These are phyloP conservation scores for Limnephilus rhombicus DNA, from an alignment of 2,888 invertebrate species.

Conservation along the genomic window DNA sequence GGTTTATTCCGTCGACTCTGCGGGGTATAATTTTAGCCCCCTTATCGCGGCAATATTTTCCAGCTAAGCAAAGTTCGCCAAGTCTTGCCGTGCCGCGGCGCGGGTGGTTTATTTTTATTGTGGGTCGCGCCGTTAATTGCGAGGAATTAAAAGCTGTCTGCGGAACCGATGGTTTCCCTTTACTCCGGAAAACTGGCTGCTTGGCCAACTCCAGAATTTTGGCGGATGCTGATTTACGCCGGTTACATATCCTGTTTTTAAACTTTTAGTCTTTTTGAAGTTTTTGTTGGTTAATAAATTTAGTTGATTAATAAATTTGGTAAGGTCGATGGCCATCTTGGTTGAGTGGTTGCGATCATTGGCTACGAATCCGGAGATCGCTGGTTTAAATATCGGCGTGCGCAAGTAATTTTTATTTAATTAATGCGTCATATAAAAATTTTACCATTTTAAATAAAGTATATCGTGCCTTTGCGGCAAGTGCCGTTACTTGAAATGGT, in stretches of 20 bases:
- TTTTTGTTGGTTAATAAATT: neutral
- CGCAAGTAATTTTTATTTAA: too few relatives aligned
- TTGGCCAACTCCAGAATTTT: neutral
- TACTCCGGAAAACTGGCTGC: neutral
- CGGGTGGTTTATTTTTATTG: slow-evolving; percentile 30
- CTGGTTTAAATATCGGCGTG: too few relatives aligned
- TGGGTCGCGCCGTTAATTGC: slow-evolving; percentile 25
- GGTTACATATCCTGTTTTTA: neutral
- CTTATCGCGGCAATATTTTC: slow-evolving; percentile 6
- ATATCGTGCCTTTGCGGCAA: too few relatives aligned
- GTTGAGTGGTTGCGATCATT: neutral
- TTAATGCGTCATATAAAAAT: too few relatives aligned
- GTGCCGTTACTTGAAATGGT: too few relatives aligned
- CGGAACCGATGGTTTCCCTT: slow-evolving; percentile 17
- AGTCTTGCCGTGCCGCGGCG: neutral
- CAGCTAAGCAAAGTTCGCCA: slow-evolving; percentile 7
- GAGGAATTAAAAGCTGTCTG: slow-evolving; percentile 30
- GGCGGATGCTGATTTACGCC: neutral
- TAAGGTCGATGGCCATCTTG: neutral
- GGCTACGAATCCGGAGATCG: too few relatives aligned
- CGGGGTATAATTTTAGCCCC: neutral
- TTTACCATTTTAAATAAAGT: too few relatives aligned
- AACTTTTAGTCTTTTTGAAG: neutral
- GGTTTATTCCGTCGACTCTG: neutral
- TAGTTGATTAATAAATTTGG: neutral